Conservation (phyloP, 2,113 vertebrate genomes). For the Tupaia chinensis region DNA sequence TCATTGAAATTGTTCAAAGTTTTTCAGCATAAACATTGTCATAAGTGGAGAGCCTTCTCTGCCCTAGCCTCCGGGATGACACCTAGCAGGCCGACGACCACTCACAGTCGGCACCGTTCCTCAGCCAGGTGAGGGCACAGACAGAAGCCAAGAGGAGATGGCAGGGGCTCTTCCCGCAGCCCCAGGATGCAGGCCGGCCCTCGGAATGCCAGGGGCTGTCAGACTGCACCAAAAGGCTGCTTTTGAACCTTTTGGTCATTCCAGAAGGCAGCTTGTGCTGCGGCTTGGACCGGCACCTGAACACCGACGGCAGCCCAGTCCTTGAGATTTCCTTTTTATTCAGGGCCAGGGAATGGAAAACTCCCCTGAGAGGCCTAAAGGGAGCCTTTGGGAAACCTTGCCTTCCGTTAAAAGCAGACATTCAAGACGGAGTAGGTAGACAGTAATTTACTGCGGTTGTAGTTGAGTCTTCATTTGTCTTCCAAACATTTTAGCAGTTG, state of each 20-base stretch:
- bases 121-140: rapidly evolving
- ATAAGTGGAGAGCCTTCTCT: not conserved
- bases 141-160: too few species aligned
- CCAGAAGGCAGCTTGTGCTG: not conserved
- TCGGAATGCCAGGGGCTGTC: too few species aligned
- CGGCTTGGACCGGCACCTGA: not conserved
- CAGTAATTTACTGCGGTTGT: too few species aligned
- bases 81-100: not conserved
- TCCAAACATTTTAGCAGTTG: not conserved
- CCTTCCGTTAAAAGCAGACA: not conserved
- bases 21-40: not conserved
- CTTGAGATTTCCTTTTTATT: not conserved
- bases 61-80: too few species aligned
- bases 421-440: not conserved
- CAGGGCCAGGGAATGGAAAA: too few species aligned
- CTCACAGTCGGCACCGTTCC: rapidly evolving
- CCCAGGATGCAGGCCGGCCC: too few species aligned
- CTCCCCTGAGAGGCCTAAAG: too few species aligned
- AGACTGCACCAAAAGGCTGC: too few species aligned
- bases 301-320: rapidly evolving
- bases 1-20: not conserved
- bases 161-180: too few species aligned
- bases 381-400: not conserved
- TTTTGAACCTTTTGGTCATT: too few species aligned
- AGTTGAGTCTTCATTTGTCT: not conserved